Base-by-base conservation (phyloP, 2,888 invertebrate genomes). In the Atethmia centrago region DNA sequence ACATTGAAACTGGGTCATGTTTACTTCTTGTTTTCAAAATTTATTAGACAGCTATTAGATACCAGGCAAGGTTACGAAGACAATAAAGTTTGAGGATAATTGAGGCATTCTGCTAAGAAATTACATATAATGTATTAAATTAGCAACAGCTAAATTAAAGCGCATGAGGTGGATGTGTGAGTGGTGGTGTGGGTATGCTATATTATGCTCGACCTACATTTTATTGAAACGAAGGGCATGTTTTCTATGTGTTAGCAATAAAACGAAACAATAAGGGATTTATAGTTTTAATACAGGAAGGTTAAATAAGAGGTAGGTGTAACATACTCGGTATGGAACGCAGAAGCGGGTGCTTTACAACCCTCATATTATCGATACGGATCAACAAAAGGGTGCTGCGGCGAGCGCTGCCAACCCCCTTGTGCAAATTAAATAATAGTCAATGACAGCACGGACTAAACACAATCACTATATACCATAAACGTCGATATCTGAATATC, bases 341-440 rank as follows among this genome's bases (percentile, higher is more conserved):
- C 70, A 75, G 59, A 80, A 81, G 78, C 82, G 86, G 80, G 85
- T 83, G 82, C 80, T 79, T 89, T 90, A 89, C 90, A 92, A 92
- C 92, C 91, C 91, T 88, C 87, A 47, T 84, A 79, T 77, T 89
- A 91, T 91, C 92, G 89, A 92, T 90, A 90, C 82, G 84, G 85
- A 90, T 88, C 88, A 92, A 89, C 88, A 90, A 87, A 88, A 90
- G 92, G 91, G 93, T 89, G 89, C 88, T 86, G 87, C 85, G 85
- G 84, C 84, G 66, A 82, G 78, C 83, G 85, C 80, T 84, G 79
- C 85, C 84, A 85, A 90, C 91, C 91, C 91, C 92, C 89, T 87
- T 86, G 77, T 79, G 77, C 83, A 83, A 84, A 85, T 84, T 74
- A 84, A 87, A 87, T 87, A 88, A 87, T 83, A 86, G 77, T 83